Conservation (phyloP, 1,140 invertebrate species). For the Cherax quadricarinatus region DNA sequence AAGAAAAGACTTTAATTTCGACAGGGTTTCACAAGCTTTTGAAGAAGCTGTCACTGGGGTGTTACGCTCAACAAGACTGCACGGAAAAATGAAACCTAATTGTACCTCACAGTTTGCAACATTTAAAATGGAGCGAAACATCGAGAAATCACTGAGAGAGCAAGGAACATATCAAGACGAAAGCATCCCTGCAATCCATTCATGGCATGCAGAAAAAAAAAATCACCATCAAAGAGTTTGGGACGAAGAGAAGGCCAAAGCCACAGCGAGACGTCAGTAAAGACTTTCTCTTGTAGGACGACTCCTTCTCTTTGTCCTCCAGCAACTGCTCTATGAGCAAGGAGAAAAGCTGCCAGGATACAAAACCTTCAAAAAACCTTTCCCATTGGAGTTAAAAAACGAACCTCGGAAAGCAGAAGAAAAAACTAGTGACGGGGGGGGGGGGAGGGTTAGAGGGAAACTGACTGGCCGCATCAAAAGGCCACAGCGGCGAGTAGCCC, state of each 20-base stretch:
- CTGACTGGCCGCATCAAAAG: slow-evolving; percentile 57
- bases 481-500: slow-evolving; percentile 57
- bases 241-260: slow-evolving; percentile 1
- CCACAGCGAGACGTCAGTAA: slow-evolving; percentile 30
- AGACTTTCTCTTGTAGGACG: background rate
- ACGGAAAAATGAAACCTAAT: background rate
- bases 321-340: slow-evolving; percentile 21
- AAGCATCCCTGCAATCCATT: slow-evolving; percentile 40
- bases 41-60: background rate
- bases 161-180: too few species aligned
- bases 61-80: background rate
- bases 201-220: slow-evolving; percentile 40
- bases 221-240: slow-evolving; percentile 55
- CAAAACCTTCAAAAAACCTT: slow-evolving; percentile 48
- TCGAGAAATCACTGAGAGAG: too few species aligned
- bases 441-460: background rate
- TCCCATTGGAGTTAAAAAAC: slow-evolving; percentile 9
- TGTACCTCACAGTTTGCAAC: too few species aligned
- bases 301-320: slow-evolving; percentile 11
- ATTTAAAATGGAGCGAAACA: too few species aligned
- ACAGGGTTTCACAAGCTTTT: background rate
- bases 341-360: slow-evolving; percentile 21
- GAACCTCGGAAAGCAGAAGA: background rate
- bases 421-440: background rate
- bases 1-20: background rate